These are phyloP conservation scores for Hemaris fuciformis DNA, from an alignment of 2,888 invertebrate genomes.

Conservation along the genomic window DNA sequence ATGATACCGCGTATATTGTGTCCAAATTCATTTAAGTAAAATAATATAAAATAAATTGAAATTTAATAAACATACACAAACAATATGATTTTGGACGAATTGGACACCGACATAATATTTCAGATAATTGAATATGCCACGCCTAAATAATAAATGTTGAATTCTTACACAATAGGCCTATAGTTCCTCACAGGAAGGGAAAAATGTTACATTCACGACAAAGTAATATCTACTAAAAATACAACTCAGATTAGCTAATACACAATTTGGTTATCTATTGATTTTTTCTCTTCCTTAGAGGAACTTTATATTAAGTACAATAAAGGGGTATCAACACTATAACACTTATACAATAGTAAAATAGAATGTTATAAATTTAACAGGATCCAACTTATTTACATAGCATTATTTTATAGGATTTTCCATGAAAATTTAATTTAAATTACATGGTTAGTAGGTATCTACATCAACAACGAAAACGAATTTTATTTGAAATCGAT, in stretches of 20 bases:
- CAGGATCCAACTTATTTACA: slow-evolving; percentile 80
- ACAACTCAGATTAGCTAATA: slow-evolving; percentile 15
- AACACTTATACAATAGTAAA: slow-evolving; percentile 78
- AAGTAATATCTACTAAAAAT: slow-evolving; percentile 16
- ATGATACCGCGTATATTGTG: background rate
- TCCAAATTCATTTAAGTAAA: background rate
- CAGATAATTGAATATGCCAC: slow-evolving; percentile 38
- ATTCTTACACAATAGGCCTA: slow-evolving; percentile 64
- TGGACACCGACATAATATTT: slow-evolving; percentile 25
- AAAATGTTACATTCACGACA: slow-evolving; percentile 22
- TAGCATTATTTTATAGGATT: slow-evolving; percentile 24
- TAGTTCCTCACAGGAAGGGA: slow-evolving; percentile 57
- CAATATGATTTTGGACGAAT: slow-evolving; percentile 20
- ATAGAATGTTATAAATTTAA: slow-evolving; percentile 81
- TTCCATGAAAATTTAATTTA: slow-evolving; percentile 27
- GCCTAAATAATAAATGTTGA: slow-evolving; percentile 49
- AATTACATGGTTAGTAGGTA: slow-evolving; percentile 23
- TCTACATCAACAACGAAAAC: background rate
- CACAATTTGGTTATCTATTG: slow-evolving; percentile 18
- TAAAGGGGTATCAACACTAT: slow-evolving; percentile 73
- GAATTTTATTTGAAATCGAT: background rate
- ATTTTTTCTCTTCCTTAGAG: slow-evolving; percentile 50
- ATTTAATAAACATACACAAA: slow-evolving; percentile 6
- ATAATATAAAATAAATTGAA: background rate
- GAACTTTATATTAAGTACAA: slow-evolving; percentile 57